Evolutionary conservation across 2,888 invertebrate genomes (phyloP).

Genomic region (Tenthredo scrophulariae): DNA sequence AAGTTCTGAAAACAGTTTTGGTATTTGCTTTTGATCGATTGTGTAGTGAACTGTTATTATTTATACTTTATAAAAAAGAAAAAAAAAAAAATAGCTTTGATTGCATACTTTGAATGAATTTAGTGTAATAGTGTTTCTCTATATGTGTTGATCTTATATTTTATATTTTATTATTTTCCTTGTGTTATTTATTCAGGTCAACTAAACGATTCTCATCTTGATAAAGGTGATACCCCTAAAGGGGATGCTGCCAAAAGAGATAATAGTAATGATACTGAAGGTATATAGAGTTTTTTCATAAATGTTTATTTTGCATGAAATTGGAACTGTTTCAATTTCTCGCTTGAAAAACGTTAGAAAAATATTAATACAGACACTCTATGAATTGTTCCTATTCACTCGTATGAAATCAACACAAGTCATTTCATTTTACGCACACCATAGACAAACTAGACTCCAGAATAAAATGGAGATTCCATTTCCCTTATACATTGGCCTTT

Average conservation of each 20-base stretch:
- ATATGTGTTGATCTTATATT: slow-evolving; percentile 13
- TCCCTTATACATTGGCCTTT: background rate
- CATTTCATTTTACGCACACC: background rate
- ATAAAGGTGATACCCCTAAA: slow-evolving; percentile 72
- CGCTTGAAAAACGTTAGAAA: background rate
- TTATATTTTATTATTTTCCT: slow-evolving; percentile 59
- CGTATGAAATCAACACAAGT: background rate
- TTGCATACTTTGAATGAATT: slow-evolving; percentile 27
- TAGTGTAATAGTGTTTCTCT: slow-evolving; percentile 33
- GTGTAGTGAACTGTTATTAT: slow-evolving; percentile 36
- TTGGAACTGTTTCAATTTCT: slow-evolving; percentile 2
- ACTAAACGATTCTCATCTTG: slow-evolving; percentile 73
- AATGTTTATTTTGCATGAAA: slow-evolving; percentile 42
- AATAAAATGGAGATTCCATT: background rate
- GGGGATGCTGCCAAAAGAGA: slow-evolving; percentile 73
- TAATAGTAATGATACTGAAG: slow-evolving; percentile 73
- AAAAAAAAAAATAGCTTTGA: slow-evolving; percentile 2
- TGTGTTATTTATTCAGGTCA: slow-evolving; percentile 72
- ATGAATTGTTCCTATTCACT: background rate
- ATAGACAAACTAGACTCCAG: background rate
- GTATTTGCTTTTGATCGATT: slow-evolving; percentile 17
- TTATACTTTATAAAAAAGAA: background rate
- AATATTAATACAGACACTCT: background rate
- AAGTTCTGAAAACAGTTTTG: slow-evolving; percentile 61
- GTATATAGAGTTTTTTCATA: slow-evolving; percentile 67